Evolutionary conservation across 2,888 invertebrate genomes (phyloP).

Genomic region (Globia sparganii): DNA sequence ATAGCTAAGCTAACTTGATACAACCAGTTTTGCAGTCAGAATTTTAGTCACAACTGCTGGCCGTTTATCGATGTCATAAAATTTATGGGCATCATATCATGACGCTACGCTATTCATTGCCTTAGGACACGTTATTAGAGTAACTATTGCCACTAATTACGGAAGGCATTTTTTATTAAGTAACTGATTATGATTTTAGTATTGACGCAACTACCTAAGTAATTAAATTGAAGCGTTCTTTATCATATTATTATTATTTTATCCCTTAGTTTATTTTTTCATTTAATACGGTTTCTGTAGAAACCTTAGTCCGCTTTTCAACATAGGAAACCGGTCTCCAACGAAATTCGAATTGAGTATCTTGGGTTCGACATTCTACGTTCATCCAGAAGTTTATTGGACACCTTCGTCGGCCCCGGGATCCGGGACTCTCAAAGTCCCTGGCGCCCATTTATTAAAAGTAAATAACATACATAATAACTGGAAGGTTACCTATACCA

Average conservation of each 20-base stretch:
- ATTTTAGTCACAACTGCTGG: neutral
- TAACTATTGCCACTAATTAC: constrained; percentile 16
- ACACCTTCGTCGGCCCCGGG: too few species aligned
- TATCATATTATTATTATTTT: neutral
- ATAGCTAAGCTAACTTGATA: neutral
- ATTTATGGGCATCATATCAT: constrained; percentile 12
- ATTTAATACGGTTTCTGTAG: too few species aligned
- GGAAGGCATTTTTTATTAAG: constrained; percentile 11
- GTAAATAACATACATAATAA: too few species aligned
- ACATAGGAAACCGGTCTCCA: too few species aligned
- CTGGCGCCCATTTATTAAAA: too few species aligned
- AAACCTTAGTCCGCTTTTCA: too few species aligned
- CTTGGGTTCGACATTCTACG: too few species aligned
- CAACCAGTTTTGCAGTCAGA: neutral
- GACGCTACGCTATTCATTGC: constrained; percentile 11
- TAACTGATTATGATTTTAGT: constrained; percentile 1
- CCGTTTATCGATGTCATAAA: constrained; percentile 14
- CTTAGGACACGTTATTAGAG: constrained; percentile 19
- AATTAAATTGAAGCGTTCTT: neutral
- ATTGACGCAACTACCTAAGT: constrained; percentile 1
- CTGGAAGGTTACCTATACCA: too few species aligned
- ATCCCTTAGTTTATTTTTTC: too few species aligned
- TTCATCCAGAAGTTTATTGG: too few species aligned
- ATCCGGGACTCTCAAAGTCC: too few species aligned
- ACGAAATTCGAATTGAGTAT: too few species aligned